phyloP scores from a whole-genome alignment of 2,797 vertebrate genomes.

The Gymnothorax reevesii region DNA sequence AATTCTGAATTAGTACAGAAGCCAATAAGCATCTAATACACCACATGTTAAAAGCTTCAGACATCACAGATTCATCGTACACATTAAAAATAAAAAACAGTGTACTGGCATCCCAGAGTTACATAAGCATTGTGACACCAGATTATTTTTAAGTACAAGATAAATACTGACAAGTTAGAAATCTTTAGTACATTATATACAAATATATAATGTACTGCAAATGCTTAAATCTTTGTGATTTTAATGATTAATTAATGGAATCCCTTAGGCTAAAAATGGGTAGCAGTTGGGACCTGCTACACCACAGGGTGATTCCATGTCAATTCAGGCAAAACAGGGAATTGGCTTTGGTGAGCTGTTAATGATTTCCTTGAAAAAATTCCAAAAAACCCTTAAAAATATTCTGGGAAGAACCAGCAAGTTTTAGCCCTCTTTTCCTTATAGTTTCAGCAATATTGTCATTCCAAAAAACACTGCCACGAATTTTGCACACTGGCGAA shows the following conservation, averaged over 20 bases:
- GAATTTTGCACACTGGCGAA: no score
- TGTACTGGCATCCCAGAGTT: conserved; percentile 22
- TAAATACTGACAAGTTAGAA: not conserved
- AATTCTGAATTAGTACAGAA: conserved; percentile 85
- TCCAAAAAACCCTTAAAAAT: no score
- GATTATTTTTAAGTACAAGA: not conserved
- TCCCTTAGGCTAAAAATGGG: conserved; percentile 6
- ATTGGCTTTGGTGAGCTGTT: no score
- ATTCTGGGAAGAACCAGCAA: no score
- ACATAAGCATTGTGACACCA: not conserved
- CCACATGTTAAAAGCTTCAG: conserved; percentile 84
- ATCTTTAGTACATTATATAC: not conserved
- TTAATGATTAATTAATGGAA: not conserved
- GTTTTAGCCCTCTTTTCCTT: no score
- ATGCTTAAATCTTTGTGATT: not conserved
- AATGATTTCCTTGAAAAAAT: no score
- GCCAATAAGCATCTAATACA: conserved; percentile 85
- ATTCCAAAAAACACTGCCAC: no score
- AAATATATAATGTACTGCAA: not conserved
- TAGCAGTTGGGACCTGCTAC: not conserved
- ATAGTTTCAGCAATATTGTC: no score
- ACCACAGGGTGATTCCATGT: not conserved
- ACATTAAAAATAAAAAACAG: conserved; percentile 32
- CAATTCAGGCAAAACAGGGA: no score
- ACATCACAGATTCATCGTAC: conserved; percentile 75